phyloP scores from a whole-genome alignment of 2,797 vertebrate species.

The Clangula hyemalis region DNA sequence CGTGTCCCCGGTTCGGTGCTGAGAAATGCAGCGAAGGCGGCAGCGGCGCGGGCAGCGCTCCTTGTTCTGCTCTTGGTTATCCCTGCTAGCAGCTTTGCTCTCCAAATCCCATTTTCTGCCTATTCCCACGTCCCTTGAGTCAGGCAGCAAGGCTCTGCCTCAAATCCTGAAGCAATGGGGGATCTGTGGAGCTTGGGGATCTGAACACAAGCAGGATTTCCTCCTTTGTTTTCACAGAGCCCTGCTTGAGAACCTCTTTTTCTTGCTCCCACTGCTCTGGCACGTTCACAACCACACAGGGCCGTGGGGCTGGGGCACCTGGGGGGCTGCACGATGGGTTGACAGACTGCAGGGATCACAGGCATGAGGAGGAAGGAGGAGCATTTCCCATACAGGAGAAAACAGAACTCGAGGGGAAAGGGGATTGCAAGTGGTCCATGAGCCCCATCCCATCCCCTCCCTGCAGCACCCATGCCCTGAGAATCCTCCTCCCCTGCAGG shows the following conservation, averaged over 20 bases:
- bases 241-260: not conserved
- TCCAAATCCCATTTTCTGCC: slow-evolving; percentile 53
- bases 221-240: not conserved
- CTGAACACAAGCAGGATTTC: not conserved
- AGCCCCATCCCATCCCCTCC: not conserved
- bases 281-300: rapidly evolving
- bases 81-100: slow-evolving; percentile 11
- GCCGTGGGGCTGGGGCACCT: not conserved
- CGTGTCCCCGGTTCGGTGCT: rapidly evolving
- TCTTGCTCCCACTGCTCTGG: not conserved
- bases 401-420: not conserved
- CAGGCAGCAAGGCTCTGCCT: slow-evolving; percentile 14
- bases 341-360: not conserved
- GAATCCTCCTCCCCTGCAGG: not conserved
- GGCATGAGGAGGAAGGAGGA: not conserved
- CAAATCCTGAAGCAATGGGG: not conserved
- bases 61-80: not conserved
- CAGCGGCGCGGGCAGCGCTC: not conserved
- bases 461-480: rapidly evolving
- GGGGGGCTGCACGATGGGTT: not conserved
- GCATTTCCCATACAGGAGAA: not conserved
- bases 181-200: not conserved
- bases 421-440: too few species aligned
- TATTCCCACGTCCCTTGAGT: slow-evolving; percentile 45
- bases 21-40: not conserved